Percentiles rank a stretch among this genome's conserved stretches.
phyloP scores from a whole-genome alignment of 64 coral and sea anemone species.

The Stylophora pistillata region DNA sequence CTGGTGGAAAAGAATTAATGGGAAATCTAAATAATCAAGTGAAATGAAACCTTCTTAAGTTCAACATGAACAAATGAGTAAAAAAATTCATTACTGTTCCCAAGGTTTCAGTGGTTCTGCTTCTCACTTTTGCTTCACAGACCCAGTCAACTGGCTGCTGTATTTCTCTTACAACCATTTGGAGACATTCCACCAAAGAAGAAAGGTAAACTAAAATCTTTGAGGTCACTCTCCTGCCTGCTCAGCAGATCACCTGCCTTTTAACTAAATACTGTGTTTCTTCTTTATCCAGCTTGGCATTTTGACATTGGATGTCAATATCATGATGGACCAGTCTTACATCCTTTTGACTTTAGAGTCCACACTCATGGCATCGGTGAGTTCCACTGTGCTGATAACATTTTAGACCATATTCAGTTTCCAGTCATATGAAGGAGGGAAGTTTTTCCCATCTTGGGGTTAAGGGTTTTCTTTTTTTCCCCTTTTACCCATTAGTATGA shows the following conservation, averaged over 20 bases:
- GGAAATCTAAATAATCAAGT: too few species aligned
- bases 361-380: constrained; percentile 89
- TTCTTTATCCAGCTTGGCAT: constrained; percentile 73
- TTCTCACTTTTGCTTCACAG: constrained; percentile 28
- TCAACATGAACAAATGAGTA: too few species aligned
- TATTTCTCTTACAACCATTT: constrained; percentile 55
- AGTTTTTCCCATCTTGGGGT: too few species aligned
- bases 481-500: too few species aligned
- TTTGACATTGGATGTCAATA: constrained; percentile 83
- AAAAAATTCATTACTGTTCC: too few species aligned
- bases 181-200: constrained; percentile 55
- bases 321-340: constrained; percentile 52
- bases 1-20: too few species aligned
- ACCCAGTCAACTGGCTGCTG: constrained; percentile 51
- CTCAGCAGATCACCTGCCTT: not conserved
- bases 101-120: not conserved
- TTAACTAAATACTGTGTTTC: not conserved
- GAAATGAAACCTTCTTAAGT: too few species aligned
- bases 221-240: not conserved
- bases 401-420: too few species aligned
- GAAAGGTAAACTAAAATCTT: constrained; percentile 58
- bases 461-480: too few species aligned
- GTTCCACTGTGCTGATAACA: not conserved
- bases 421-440: too few species aligned
- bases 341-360: constrained; percentile 95